phyloP scores from a whole-genome alignment of 1,140 invertebrate genomes.

The Apis cerana region DNA sequence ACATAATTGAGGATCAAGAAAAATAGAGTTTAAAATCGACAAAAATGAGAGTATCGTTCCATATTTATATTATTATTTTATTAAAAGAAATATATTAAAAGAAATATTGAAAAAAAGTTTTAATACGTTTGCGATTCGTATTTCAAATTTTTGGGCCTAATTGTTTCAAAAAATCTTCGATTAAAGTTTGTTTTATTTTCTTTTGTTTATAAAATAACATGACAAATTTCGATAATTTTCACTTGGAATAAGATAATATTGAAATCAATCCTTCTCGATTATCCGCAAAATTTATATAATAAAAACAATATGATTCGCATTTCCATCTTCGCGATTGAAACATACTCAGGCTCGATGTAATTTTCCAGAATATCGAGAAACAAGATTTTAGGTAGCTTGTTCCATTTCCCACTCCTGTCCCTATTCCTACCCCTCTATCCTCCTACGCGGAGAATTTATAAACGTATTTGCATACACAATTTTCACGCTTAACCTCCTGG shows the following conservation, averaged over 20 bases:
- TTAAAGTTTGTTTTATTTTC: neutral
- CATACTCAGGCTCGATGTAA: constrained; percentile 48
- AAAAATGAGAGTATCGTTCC: too few relatives aligned
- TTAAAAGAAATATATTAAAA: too few relatives aligned
- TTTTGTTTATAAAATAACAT: too few relatives aligned
- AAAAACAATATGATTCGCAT: neutral
- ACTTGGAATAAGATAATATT: neutral
- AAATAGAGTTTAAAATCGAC: too few relatives aligned
- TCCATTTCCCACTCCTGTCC: constrained; percentile 39
- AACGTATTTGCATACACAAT: constrained; percentile 75
- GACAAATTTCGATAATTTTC: neutral
- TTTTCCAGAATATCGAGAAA: constrained; percentile 66
- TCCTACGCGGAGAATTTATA: constrained; percentile 66
- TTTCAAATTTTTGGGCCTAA: neutral
- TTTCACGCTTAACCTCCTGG: constrained; percentile 74
- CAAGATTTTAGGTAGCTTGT: constrained; percentile 50
- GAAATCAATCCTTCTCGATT: neutral
- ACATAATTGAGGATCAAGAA: too few relatives aligned
- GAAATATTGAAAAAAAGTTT: neutral
- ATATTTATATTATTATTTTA: neutral
- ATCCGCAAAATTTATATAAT: constrained; percentile 19
- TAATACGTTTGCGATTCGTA: neutral
- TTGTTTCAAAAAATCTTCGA: neutral
- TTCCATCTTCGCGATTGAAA: constrained; percentile 9
- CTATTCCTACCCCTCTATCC: too few relatives aligned